Evolutionary conservation across 2,113 vertebrate genomes (phyloP).

Genomic region (Dasyornis broadbenti): DNA sequence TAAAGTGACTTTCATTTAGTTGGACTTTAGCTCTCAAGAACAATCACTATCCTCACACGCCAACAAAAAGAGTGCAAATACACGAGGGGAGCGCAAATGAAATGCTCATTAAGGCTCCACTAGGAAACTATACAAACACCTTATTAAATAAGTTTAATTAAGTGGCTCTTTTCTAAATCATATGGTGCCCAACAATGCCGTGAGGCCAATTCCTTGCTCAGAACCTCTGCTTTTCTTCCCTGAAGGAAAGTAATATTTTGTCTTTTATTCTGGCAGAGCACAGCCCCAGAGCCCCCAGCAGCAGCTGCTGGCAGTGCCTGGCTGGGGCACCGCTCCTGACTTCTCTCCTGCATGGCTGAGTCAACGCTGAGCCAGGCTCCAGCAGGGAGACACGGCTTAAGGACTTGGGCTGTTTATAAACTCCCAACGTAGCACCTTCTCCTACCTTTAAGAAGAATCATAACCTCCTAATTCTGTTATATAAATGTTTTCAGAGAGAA

Average conservation of each 20-base stretch:
- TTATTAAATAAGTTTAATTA: constrained; percentile 49
- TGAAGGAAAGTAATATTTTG: background rate
- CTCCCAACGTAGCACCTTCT: background rate
- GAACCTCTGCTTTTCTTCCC: background rate
- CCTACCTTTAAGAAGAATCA: background rate
- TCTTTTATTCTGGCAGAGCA: background rate
- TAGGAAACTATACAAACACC: constrained; percentile 13
- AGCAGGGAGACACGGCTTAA: background rate
- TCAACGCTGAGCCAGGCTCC: background rate
- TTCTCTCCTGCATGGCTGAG: background rate
- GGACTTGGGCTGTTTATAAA: background rate
- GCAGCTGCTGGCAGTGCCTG: background rate
- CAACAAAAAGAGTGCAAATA: constrained; percentile 43
- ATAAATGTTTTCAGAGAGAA: background rate
- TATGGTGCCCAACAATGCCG: background rate
- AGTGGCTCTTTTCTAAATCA: background rate
- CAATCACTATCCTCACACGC: background rate
- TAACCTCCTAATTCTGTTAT: accelerated
- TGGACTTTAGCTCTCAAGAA: constrained; percentile 7
- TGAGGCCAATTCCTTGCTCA: background rate
- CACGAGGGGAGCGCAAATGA: background rate
- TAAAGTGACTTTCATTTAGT: constrained; percentile 13
- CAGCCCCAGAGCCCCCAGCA: background rate
- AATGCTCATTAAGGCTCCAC: constrained; percentile 7
- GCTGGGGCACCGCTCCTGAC: background rate